Evolutionary conservation across 2,113 vertebrate species (phyloP).

Genomic region (Aspiorhynchus laticeps): DNA sequence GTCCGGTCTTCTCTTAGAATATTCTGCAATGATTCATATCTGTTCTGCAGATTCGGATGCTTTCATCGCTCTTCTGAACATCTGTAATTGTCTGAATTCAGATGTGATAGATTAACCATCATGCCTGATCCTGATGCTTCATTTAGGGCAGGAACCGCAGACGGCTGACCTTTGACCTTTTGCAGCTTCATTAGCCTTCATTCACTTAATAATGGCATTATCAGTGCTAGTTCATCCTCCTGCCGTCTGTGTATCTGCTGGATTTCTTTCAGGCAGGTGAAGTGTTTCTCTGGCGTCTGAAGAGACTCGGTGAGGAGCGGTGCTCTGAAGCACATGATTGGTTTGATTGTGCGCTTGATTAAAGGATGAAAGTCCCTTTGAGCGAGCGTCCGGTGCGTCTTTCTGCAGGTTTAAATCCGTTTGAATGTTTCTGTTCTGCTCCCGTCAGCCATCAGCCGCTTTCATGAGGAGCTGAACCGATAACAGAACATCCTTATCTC

Average conservation of each 20-base stretch:
- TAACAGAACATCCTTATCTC: slow-evolving; percentile 4
- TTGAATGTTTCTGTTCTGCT: background rate
- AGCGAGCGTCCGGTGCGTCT: background rate
- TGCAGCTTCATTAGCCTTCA: background rate
- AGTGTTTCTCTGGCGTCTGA: background rate
- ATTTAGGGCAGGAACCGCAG: background rate
- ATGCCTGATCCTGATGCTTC: background rate
- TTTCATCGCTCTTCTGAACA: too few relatives aligned
- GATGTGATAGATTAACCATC: background rate
- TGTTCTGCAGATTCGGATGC: background rate
- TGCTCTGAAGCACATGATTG: background rate
- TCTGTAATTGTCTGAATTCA: background rate
- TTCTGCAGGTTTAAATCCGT: slow-evolving; percentile 7
- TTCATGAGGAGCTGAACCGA: slow-evolving; percentile 26
- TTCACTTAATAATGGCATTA: background rate
- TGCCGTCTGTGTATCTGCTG: background rate
- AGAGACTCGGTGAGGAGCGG: background rate
- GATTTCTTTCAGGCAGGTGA: background rate
- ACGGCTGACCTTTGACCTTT: background rate
- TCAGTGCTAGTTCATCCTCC: background rate
- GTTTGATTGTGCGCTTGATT: background rate
- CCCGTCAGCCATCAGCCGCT: background rate
- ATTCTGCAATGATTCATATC: background rate
- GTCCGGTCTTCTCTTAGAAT: background rate
- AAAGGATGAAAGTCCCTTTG: background rate